A percentile compares a stretch with the other conserved stretches of the same genome.
Conservation (phyloP, 1,140 invertebrate species). For the Neotoxoptera formosana region DNA sequence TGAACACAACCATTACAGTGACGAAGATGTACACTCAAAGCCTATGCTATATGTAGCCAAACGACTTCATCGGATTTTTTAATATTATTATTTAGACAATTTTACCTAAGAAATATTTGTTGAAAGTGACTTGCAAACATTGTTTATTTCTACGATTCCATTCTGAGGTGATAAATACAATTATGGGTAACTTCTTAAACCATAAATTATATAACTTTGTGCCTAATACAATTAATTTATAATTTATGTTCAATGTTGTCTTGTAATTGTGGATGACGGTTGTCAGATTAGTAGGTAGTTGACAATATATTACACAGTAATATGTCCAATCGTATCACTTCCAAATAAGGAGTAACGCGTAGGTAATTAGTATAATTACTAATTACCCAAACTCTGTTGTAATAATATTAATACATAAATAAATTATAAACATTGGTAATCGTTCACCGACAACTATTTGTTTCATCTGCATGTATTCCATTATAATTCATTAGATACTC, state of each 20-base stretch:
- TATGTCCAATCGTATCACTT: neutral
- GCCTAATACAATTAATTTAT: neutral
- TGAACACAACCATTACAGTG: neutral
- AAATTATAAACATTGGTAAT: neutral
- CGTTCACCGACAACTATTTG: neutral
- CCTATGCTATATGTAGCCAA: neutral
- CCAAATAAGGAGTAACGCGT: neutral
- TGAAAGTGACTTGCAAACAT: neutral
- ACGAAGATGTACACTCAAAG: neutral
- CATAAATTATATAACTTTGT: neutral
- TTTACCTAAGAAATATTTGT: neutral
- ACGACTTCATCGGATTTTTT: neutral
- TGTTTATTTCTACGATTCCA: neutral
- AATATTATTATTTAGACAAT: neutral
- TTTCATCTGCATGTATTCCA: neutral
- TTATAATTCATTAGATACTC: neutral
- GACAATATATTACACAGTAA: neutral
- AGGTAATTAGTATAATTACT: neutral
- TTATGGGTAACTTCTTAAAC: neutral
- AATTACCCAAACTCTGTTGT: neutral
- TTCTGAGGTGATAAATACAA: neutral
- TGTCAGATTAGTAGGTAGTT: neutral
- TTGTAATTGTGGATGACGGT: neutral
- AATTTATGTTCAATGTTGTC: neutral
- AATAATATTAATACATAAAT: neutral